Evolutionary conservation across 2,888 invertebrate species (phyloP), one percentile per base, ranked within the genome.

Genomic region (Drosophila flavopinicola): DNA sequence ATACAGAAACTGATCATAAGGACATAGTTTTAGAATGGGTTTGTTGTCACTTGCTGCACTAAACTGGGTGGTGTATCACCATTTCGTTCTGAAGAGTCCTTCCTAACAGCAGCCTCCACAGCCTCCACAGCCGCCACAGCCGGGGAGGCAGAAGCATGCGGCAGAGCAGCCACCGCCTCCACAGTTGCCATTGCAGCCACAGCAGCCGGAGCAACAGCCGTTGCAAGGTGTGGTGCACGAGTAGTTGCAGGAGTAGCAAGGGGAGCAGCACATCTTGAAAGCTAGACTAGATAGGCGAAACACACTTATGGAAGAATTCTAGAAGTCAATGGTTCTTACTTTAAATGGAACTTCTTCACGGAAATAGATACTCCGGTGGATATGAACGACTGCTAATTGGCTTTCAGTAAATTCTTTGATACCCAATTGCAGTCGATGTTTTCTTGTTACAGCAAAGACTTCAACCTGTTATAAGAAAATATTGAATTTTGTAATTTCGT

Each of bases 141-240:
- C 3, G 17, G 48, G 48, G 6, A 17, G 37, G 25, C 37, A 25
- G n/a, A 32, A 37, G 25, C 3, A 7, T 10, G 48, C 48, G 17
- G 48, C 7, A 7, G 33, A 13, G 17, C 56, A 39, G 1, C 58
- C 13, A 5, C 56, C 38, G 3, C 56, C 38, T 3, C 56, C 38
- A 3, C 56, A 56, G 13, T n/a, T 7, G 30, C 56, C 56, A n/a
- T 56, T 56, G 25, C 38, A 56, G 24, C 56, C 57, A 10, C 56
- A 56, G 17, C 56, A 56, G 7, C 56, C 56, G 9, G 13, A 30
- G 30, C 56, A 56, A 4, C 56, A 56, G 13, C 56, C 56, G 25
- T 56, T 32, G 38, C 56, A 56, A 9, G 56, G 57, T 5, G 25
- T 6, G 20, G 56, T 56, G 25, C 56, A 56, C 3, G 56, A 56